Conservation (phyloP, 2,113 vertebrate genomes). For the Xerus inauris region DNA sequence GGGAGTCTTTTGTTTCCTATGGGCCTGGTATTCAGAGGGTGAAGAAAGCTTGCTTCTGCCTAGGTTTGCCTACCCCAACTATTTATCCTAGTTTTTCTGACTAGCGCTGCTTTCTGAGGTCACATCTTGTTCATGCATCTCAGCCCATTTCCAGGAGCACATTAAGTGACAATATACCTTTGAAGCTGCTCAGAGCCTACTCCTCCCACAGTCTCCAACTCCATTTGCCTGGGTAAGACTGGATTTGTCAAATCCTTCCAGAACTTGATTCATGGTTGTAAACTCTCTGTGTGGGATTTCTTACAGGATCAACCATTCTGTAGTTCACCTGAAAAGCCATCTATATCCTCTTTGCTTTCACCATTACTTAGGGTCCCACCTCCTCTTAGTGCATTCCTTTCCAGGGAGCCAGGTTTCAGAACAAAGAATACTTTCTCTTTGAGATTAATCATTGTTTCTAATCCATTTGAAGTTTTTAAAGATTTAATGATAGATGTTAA, state of each 20-base stretch:
- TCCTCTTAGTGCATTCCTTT: not conserved
- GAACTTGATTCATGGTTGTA: not conserved
- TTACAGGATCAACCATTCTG: not conserved
- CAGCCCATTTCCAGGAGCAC: not conserved
- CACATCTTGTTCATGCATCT: fast-evolving
- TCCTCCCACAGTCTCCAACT: not conserved
- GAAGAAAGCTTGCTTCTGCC: not conserved
- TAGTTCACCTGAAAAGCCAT: not conserved
- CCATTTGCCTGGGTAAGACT: not conserved
- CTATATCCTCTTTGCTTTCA: not conserved
- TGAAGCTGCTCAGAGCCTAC: not conserved
- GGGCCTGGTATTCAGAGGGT: not conserved
- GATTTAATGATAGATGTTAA: conserved; percentile 16
- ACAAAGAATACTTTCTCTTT: not conserved
- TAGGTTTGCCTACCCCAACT: not conserved
- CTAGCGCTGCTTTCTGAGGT: not conserved
- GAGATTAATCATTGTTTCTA: conserved; percentile 44
- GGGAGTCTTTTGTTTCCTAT: not conserved
- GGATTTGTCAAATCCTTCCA: not conserved
- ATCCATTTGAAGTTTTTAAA: not conserved
- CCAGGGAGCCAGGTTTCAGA: not conserved
- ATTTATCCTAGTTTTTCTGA: not conserved
- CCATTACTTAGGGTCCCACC: not conserved
- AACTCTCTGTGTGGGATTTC: not conserved
- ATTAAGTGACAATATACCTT: not conserved